These are phyloP conservation scores for Silurus glanis DNA, from an alignment of 2,113 vertebrate genomes.

Conservation along the genomic window DNA sequence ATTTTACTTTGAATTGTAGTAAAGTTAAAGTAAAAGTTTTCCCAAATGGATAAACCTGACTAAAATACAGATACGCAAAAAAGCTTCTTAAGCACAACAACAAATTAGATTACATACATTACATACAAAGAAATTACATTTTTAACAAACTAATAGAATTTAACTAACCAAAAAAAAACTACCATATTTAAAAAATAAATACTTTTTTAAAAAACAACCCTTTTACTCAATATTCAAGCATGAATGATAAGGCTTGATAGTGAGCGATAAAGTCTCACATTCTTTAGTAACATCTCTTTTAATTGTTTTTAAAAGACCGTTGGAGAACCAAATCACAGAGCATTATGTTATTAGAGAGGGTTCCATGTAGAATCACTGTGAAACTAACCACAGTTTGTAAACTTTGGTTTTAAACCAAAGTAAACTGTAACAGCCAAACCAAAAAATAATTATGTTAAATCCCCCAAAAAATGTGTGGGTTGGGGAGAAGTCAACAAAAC, in stretches of 20 bases:
- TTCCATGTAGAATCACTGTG: background rate
- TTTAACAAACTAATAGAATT: background rate
- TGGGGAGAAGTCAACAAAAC: background rate
- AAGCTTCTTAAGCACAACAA: too few relatives aligned
- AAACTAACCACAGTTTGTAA: background rate
- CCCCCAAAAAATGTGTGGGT: background rate
- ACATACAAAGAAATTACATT: too few relatives aligned
- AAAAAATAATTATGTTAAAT: background rate
- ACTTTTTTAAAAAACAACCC: background rate
- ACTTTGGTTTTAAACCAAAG: background rate
- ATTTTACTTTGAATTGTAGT: too few relatives aligned
- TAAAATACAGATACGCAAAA: too few relatives aligned
- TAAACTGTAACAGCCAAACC: background rate
- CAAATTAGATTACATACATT: too few relatives aligned
- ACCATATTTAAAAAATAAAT: too few relatives aligned
- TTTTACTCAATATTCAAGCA: background rate
- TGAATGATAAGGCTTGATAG: background rate
- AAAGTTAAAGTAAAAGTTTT: too few relatives aligned
- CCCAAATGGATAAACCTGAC: too few relatives aligned
- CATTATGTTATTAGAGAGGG: background rate
- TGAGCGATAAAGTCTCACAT: background rate
- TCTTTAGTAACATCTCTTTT: background rate
- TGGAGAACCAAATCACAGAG: background rate
- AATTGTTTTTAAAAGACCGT: too few relatives aligned
- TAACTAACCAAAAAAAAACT: background rate